phyloP scores from a whole-genome alignment of 2,113 vertebrate species.

The Peromyscus californicus region DNA sequence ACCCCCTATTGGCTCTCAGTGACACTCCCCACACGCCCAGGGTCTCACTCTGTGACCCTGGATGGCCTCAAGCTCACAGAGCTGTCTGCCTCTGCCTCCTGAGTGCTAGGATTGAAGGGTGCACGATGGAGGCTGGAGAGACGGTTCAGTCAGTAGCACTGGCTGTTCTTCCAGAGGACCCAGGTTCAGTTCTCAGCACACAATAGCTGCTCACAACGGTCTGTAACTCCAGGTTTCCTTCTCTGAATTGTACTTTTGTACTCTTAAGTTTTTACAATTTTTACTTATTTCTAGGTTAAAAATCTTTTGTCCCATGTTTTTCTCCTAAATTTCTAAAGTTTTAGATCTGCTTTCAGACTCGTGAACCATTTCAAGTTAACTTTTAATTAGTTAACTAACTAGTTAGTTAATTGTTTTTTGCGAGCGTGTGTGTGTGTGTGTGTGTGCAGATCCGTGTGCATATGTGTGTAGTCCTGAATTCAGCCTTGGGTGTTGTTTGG shows the following conservation, averaged over 20 bases:
- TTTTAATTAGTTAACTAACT: neutral
- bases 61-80: neutral
- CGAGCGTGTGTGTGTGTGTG: neutral
- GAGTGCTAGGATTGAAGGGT: neutral
- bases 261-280: neutral
- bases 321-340: neutral
- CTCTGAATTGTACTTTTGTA: neutral
- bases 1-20: too few species aligned
- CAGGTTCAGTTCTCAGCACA: neutral
- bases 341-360: neutral
- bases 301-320: neutral
- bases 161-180: neutral
- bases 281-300: neutral
- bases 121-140: neutral
- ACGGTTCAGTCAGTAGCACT: neutral
- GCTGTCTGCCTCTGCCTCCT: neutral
- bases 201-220: neutral
- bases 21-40: accelerated
- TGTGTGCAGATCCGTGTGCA: neutral
- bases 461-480: neutral
- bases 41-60: too few species aligned
- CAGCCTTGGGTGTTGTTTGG: neutral
- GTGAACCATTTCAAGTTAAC: conserved; percentile 25
- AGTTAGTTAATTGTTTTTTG: neutral
- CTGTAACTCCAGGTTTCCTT: neutral